Percentiles rank a stretch among this genome's conserved stretches.
Conservation (phyloP, 1,140 invertebrate species). For the Lepidurus arcticus region DNA sequence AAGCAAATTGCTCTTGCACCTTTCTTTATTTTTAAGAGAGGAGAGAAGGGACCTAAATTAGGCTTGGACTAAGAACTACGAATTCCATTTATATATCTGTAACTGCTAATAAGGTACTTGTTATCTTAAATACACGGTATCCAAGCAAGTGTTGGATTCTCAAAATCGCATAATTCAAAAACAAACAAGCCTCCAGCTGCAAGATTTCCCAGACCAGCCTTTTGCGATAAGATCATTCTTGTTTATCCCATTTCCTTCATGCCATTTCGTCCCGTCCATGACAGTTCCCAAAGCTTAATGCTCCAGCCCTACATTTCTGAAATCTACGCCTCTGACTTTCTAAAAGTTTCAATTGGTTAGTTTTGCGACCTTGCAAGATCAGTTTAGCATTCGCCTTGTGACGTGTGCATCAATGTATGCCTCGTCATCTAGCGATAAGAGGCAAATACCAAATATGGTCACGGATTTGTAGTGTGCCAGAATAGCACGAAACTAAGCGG, state of each 20-base stretch:
- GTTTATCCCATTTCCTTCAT: neutral
- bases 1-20: neutral
- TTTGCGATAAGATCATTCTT: too few relatives aligned
- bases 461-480: too few relatives aligned
- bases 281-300: too few relatives aligned
- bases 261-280: too few relatives aligned
- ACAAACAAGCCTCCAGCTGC: neutral
- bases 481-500: too few relatives aligned
- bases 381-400: too few relatives aligned
- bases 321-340: neutral
- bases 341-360: neutral
- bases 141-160: neutral
- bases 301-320: neutral
- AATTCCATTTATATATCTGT: neutral
- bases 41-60: neutral
- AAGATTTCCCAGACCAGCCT: neutral
- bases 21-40: neutral
- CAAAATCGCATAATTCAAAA: neutral
- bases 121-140: neutral
- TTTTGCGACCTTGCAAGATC: too few relatives aligned
- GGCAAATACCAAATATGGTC: too few relatives aligned
- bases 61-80: neutral
- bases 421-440: too few relatives aligned
- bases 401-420: too few relatives aligned
- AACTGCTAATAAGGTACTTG: neutral